These are phyloP conservation scores for Glandiceps talaboti DNA, from an alignment of 53 echinoderm and acorn worm genomes.

Conservation along the genomic window DNA sequence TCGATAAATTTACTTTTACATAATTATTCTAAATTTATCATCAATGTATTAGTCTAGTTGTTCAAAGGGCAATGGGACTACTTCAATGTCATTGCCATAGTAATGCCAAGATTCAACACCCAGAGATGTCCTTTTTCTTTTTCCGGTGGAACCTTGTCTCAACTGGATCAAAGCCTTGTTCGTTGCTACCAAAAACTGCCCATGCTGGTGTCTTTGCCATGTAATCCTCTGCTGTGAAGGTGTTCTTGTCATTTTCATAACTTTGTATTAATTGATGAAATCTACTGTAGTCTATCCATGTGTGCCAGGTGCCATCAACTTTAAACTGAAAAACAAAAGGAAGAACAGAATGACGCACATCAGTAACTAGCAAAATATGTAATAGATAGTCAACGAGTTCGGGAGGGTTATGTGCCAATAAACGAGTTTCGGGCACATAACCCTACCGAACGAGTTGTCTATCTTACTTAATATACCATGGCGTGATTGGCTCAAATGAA, in stretches of 20 bases:
- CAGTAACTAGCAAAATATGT: no score
- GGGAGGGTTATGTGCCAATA: no score
- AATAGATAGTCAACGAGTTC: no score
- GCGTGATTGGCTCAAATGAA: no score
- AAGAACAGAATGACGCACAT: background rate
- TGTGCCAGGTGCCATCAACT: constrained; percentile 67
- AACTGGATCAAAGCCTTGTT: constrained; percentile 79
- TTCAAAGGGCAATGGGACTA: no score
- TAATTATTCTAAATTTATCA: no score
- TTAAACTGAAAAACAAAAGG: constrained; percentile 47
- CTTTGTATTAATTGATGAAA: constrained; percentile 67
- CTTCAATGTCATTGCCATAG: no score
- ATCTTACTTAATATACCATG: no score
- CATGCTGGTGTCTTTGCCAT: constrained; percentile 86
- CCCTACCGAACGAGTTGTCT: no score
- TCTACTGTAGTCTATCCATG: constrained; percentile 84
- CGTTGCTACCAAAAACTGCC: constrained; percentile 74
- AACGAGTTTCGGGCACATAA: no score
- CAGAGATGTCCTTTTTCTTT: constrained; percentile 69
- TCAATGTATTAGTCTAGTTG: no score
- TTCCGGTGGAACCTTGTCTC: constrained; percentile 87
- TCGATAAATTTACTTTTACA: no score
- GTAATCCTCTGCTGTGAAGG: constrained; percentile 65
- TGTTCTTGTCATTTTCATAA: constrained; percentile 50
- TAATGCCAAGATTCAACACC: constrained; percentile 41